Evolutionary conservation across 2,113 vertebrate genomes (phyloP).

Genomic region (Balaenoptera acutorostrata): DNA sequence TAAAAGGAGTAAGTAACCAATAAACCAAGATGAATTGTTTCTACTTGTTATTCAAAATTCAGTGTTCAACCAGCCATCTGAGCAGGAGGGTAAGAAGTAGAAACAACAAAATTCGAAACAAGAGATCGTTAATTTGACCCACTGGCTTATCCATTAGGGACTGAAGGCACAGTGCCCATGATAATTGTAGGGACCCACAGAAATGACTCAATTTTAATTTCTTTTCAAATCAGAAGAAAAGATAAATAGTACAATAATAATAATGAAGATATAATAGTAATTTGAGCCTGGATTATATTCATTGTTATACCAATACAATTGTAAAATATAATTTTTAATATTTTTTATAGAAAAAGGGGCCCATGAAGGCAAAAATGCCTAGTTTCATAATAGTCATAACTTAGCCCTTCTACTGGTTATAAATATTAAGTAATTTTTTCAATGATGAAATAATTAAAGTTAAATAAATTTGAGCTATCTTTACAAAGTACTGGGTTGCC

Average conservation of each 20-base stretch:
- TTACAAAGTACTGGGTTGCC: not conserved
- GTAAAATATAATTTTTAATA: not conserved
- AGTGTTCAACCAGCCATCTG: not conserved
- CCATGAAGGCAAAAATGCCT: fast-evolving
- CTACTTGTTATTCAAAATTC: not conserved
- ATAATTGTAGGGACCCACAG: not conserved
- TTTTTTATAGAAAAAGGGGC: not conserved
- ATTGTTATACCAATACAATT: not conserved
- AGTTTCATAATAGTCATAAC: not conserved
- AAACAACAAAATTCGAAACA: not conserved
- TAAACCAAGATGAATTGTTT: not conserved
- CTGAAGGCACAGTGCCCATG: not conserved
- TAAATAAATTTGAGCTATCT: slow-evolving; percentile 26
- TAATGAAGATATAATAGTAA: not conserved
- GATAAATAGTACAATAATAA: not conserved
- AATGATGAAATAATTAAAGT: not conserved
- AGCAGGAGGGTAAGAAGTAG: not conserved
- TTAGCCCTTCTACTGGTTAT: not conserved
- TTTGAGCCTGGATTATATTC: not conserved
- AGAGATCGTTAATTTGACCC: not conserved
- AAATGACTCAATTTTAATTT: not conserved
- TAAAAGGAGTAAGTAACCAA: not conserved
- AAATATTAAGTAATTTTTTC: slow-evolving; percentile 22
- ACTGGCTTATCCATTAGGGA: not conserved
- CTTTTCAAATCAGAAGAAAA: not conserved